Conservation (phyloP, 2,888 invertebrate genomes). For the Chrysolina haemoptera region DNA sequence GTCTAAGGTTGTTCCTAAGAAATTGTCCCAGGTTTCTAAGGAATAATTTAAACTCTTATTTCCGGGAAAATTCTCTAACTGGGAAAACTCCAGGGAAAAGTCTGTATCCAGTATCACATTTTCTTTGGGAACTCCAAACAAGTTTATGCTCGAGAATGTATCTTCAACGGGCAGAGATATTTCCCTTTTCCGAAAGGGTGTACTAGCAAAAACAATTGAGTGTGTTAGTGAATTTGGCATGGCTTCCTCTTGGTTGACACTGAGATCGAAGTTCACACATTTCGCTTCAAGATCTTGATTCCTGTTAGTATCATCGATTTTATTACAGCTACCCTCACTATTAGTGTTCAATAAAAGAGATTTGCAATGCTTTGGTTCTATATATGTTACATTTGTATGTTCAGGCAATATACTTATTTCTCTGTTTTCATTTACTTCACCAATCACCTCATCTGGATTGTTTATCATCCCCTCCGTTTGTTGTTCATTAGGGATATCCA, state of each 20-base stretch:
- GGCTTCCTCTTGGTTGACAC: conserved; percentile 60
- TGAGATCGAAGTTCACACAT: conserved; percentile 60
- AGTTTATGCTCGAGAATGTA: conserved; percentile 52
- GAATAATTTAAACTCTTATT: conserved; percentile 63
- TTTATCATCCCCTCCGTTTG: not conserved
- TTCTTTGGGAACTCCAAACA: conserved; percentile 45
- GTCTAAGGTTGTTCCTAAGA: conserved; percentile 66
- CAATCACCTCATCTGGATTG: not conserved
- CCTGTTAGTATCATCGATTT: not conserved
- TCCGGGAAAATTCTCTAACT: conserved; percentile 5
- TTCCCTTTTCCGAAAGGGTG: conserved; percentile 53
- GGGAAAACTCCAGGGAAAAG: conserved; percentile 11
- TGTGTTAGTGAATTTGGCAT: conserved; percentile 64
- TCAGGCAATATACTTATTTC: not conserved
- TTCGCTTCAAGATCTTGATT: not conserved
- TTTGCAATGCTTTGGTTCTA: not conserved
- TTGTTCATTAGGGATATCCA: not conserved
- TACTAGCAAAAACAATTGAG: conserved; percentile 58
- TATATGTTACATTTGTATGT: not conserved
- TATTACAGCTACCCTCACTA: conserved; percentile 4
- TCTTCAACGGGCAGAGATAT: conserved; percentile 44
- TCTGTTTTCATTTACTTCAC: not conserved
- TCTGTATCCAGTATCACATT: conserved; percentile 63
- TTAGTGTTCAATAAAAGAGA: not conserved
- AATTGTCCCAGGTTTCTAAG: conserved; percentile 69